Conservation (phyloP, 2,888 invertebrate species). For the Tipula lateralis region DNA sequence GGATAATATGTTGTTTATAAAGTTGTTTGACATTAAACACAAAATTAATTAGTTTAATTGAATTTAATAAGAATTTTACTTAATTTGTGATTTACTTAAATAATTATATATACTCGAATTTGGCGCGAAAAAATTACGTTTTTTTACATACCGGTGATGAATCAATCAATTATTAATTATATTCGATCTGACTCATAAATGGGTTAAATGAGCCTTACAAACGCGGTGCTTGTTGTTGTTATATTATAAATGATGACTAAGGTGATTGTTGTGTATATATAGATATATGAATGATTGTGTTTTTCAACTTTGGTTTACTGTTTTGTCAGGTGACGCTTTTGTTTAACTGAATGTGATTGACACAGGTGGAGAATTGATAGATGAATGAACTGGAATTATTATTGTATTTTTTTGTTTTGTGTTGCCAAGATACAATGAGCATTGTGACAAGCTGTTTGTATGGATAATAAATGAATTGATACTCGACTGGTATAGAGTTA, state of each 20-base stretch:
- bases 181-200: background rate
- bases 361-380: constrained; percentile 8
- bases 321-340: background rate
- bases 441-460: background rate
- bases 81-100: background rate
- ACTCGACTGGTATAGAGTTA: too few relatives aligned
- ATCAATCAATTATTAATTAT: background rate
- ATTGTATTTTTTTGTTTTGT: background rate
- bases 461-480: background rate
- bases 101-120: background rate
- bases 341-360: background rate
- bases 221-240: background rate
- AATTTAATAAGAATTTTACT: background rate
- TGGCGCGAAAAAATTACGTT: background rate
- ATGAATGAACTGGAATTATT: constrained; percentile 2
- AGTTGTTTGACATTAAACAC: background rate
- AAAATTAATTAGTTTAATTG: background rate
- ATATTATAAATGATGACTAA: background rate
- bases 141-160: background rate
- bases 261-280: background rate
- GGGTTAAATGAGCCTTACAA: background rate
- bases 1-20: background rate
- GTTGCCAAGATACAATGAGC: background rate
- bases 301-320: background rate
- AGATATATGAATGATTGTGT: too few relatives aligned